phyloP scores from a whole-genome alignment of 2,797 vertebrate genomes.

The Nyctalus aviator region DNA sequence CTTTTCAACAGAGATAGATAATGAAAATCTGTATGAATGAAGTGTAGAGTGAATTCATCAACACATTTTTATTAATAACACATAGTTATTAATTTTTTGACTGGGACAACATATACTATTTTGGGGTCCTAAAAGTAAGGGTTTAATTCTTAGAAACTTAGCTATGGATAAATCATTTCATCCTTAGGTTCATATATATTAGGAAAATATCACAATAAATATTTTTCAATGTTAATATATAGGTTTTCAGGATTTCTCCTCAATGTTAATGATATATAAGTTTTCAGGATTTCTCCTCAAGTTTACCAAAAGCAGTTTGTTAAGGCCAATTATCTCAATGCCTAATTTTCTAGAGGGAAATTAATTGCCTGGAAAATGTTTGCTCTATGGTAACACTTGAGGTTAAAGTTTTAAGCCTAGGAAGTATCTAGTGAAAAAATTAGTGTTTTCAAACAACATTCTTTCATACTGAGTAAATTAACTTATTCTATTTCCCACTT shows the following conservation, averaged over 20 bases:
- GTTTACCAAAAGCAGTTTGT: not conserved
- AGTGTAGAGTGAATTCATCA: not conserved
- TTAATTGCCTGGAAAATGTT: not conserved
- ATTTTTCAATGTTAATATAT: conserved; percentile 9
- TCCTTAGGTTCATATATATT: not conserved
- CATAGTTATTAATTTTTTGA: not conserved
- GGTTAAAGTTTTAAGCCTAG: not conserved
- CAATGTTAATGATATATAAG: not conserved
- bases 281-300: conserved; percentile 37
- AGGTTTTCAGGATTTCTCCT: conserved; percentile 11
- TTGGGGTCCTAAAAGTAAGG: not conserved
- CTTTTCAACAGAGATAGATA: conserved; percentile 22
- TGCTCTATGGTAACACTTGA: not conserved
- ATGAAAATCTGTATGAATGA: not conserved
- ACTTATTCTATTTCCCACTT: not conserved
- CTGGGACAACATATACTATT: not conserved
- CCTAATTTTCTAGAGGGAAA: conserved; percentile 27
- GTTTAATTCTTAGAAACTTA: conserved; percentile 29
- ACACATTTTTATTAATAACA: not conserved
- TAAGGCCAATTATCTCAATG: conserved; percentile 17
- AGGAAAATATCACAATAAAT: not conserved
- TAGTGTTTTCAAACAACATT: conserved; percentile 22
- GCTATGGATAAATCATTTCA: not conserved
- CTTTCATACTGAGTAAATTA: conserved; percentile 32
- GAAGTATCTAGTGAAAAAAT: conserved; percentile 9